phyloP scores from a whole-genome alignment of 2,888 invertebrate species.

The Lordiphosa fenestrarum region DNA sequence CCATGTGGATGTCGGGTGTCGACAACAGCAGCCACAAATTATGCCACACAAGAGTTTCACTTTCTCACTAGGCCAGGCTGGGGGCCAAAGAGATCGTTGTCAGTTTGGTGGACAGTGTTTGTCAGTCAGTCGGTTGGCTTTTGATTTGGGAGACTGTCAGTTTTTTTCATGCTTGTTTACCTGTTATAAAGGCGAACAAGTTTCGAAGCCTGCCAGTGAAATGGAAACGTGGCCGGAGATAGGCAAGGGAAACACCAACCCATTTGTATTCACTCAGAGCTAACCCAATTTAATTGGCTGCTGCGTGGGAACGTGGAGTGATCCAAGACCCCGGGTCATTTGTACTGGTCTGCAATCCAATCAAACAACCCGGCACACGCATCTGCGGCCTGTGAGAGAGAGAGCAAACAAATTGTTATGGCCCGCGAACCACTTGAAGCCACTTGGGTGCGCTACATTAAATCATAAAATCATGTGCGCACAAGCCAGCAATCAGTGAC shows the following conservation, averaged over 20 bases:
- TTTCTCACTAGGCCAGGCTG: constrained; percentile 56
- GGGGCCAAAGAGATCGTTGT: constrained; percentile 24
- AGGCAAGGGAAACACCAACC: constrained; percentile 32
- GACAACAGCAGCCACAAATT: constrained; percentile 43
- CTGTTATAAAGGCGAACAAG: constrained; percentile 41
- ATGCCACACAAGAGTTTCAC: constrained; percentile 63
- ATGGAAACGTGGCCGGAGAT: constrained; percentile 30
- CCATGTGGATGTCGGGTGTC: not conserved
- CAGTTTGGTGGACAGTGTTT: constrained; percentile 26
- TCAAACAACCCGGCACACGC: constrained; percentile 33
- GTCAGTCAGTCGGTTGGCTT: constrained; percentile 34
- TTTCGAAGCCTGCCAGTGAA: constrained; percentile 32
- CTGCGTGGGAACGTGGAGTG: constrained; percentile 55
- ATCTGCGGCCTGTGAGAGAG: constrained; percentile 9
- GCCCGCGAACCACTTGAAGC: constrained; percentile 41
- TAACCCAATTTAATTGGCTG: constrained; percentile 58
- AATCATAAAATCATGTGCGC: constrained; percentile 52
- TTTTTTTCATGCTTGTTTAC: constrained; percentile 30
- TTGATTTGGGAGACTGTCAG: constrained; percentile 46
- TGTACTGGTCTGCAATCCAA: constrained; percentile 45
- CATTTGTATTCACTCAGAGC: constrained; percentile 22
- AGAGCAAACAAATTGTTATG: constrained; percentile 42
- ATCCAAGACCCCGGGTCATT: constrained; percentile 29
- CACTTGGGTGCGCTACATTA: constrained; percentile 66
- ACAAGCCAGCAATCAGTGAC: constrained; percentile 41